Conservation (phyloP, 2,113 vertebrate genomes). For the Chloropsis cyanopogon region DNA sequence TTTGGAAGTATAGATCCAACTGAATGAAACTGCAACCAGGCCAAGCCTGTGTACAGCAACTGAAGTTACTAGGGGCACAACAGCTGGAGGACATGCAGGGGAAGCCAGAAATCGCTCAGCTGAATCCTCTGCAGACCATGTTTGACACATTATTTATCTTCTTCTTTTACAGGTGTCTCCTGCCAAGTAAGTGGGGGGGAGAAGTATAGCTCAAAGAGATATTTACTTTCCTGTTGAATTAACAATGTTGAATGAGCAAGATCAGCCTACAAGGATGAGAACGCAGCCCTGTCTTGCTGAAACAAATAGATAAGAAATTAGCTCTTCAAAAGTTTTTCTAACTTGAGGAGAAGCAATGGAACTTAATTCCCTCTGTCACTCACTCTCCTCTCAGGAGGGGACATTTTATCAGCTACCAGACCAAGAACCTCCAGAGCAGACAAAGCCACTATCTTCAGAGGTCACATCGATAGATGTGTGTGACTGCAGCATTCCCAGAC, state of each 20-base stretch:
- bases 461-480: background rate
- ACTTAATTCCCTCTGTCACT: conserved; percentile 31
- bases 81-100: conserved; percentile 60
- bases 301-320: conserved; percentile 50
- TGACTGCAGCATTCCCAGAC: background rate
- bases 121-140: conserved; percentile 63
- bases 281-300: conserved; percentile 3
- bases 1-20: conserved; percentile 37
- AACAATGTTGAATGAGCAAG: conserved; percentile 56
- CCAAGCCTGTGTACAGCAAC: conserved; percentile 14
- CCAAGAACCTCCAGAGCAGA: background rate
- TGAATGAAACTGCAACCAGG: conserved; percentile 25
- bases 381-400: background rate
- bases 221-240: conserved; percentile 65
- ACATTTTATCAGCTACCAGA: background rate
- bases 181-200: conserved; percentile 55
- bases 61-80: conserved; percentile 45
- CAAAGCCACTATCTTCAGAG: background rate
- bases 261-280: conserved; percentile 58
- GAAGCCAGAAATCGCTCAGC: conserved; percentile 61
- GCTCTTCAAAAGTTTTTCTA: conserved; percentile 37
- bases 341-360: background rate
- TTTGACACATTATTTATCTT: conserved; percentile 72
- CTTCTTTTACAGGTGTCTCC: conserved; percentile 56
- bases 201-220: conserved; percentile 47